Conservation (phyloP, 2,888 invertebrate genomes). For the Ophion ventricosus region DNA sequence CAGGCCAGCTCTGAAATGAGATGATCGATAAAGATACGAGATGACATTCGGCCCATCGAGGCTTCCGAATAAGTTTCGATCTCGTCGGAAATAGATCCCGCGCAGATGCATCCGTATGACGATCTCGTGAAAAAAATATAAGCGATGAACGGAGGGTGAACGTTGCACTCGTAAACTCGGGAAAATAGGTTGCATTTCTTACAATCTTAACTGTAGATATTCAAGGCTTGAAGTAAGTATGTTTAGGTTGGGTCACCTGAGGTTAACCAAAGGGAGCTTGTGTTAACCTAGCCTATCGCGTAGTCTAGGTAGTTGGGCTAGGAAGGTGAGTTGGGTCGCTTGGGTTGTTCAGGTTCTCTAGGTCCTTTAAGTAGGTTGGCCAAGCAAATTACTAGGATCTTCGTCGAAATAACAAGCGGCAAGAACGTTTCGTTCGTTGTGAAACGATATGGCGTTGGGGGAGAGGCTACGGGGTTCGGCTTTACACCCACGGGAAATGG, state of each 20-base stretch:
- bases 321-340: too few relatives aligned
- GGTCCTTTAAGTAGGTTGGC: too few relatives aligned
- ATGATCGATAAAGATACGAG: constrained; percentile 59
- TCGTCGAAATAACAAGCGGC: background rate
- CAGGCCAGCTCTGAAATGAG: constrained; percentile 27
- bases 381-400: background rate
- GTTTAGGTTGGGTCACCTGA: too few relatives aligned
- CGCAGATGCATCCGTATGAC: background rate
- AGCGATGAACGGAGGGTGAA: background rate
- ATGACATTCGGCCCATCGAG: constrained; percentile 42
- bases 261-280: too few relatives aligned
- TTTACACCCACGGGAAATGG: constrained; percentile 53
- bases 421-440: constrained; percentile 14
- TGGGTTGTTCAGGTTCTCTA: too few relatives aligned
- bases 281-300: too few relatives aligned
- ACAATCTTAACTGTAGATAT: background rate
- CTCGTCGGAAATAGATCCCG: background rate
- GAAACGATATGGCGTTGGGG: constrained; percentile 6
- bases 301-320: too few relatives aligned
- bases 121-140: background rate
- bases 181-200: background rate
- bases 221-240: background rate
- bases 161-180: background rate
- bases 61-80: constrained; percentile 8
- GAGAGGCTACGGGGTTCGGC: background rate